phyloP scores from a whole-genome alignment of 2,113 vertebrate species.

The Brienomyrus brachyistius region DNA sequence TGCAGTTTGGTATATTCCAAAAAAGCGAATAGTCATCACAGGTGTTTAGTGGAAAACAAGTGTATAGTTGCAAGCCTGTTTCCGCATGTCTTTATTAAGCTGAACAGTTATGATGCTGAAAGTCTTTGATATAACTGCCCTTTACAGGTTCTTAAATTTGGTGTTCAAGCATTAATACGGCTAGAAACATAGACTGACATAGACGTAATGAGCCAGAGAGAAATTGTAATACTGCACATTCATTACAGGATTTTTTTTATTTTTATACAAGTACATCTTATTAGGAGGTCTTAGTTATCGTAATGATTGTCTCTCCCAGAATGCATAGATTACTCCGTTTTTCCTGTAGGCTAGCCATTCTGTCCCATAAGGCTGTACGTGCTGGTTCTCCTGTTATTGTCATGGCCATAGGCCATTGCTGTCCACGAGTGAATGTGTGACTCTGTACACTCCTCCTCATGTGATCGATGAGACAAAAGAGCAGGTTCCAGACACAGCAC shows the following conservation, averaged over 20 bases:
- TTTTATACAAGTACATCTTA: background rate
- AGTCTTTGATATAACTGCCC: background rate
- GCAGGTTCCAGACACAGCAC: background rate
- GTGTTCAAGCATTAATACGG: background rate
- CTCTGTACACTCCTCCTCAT: background rate
- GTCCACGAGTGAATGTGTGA: background rate
- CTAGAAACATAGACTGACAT: background rate
- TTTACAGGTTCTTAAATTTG: background rate
- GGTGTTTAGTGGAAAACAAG: background rate
- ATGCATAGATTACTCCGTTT: background rate
- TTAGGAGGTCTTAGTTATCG: background rate
- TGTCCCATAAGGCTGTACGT: background rate
- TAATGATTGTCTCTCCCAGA: background rate
- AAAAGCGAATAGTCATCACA: background rate
- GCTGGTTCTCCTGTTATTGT: background rate
- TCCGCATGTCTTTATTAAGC: background rate
- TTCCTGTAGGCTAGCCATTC: background rate
- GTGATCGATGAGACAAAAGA: no score
- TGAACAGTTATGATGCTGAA: background rate
- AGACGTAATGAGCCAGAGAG: background rate
- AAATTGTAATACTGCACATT: background rate
- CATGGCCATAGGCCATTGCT: background rate
- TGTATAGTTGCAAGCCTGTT: background rate
- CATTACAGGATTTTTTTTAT: background rate
- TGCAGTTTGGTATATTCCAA: slow-evolving; percentile 1